Evolutionary conservation across 64 coral and sea anemone genomes (phyloP).

Genomic region (Orbicella faveolata): DNA sequence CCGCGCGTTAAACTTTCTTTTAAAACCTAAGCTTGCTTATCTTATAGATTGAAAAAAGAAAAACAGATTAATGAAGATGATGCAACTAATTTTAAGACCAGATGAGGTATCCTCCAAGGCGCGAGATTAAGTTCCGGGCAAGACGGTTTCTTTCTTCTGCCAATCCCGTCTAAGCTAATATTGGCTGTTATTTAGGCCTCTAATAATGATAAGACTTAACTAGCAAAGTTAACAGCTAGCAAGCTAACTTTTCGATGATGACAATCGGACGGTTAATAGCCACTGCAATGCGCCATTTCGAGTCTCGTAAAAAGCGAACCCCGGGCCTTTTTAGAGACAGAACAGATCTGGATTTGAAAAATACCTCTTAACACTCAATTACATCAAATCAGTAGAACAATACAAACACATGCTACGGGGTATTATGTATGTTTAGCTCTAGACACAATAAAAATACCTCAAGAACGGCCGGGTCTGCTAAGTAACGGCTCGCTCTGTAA

Average conservation of each 20-base stretch:
- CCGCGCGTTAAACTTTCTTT: neutral
- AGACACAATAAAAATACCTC: constrained; percentile 50
- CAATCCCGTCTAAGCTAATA: neutral
- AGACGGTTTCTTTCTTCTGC: too few relatives aligned
- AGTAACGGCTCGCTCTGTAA: constrained; percentile 24
- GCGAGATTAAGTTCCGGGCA: neutral
- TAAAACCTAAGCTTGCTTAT: neutral
- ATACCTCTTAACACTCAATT: constrained; percentile 43
- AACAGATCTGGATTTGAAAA: neutral
- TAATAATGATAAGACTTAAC: neutral
- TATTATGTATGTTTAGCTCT: constrained; percentile 11
- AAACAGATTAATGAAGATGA: neutral
- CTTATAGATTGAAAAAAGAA: neutral
- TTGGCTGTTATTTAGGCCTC: neutral
- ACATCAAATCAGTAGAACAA: constrained; percentile 26
- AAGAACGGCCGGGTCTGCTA: constrained; percentile 19
- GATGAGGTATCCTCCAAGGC: too few relatives aligned
- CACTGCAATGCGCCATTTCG: neutral
- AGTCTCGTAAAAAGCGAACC: neutral
- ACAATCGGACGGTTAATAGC: neutral
- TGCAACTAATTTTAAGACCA: neutral
- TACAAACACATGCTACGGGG: constrained; percentile 28
- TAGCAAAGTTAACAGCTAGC: neutral
- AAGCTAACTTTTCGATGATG: neutral
- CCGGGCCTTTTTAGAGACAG: neutral